Evolutionary conservation across 2,888 invertebrate genomes (phyloP).

Genomic region (Theretra japonica): DNA sequence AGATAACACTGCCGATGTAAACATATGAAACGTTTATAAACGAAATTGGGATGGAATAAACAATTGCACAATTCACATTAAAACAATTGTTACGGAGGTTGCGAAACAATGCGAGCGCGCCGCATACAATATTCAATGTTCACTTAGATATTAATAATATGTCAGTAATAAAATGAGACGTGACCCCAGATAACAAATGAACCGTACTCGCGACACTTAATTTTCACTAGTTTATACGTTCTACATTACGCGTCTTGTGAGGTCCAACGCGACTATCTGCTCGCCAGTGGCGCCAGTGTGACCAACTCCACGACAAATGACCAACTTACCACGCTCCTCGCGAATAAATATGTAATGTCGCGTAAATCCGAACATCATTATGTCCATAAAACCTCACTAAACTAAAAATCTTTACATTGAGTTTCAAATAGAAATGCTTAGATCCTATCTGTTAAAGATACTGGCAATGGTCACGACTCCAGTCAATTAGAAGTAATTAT

Average conservation of each 20-base stretch:
- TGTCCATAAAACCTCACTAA: too few relatives aligned
- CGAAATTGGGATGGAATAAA: conserved; percentile 34
- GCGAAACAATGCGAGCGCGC: conserved; percentile 67
- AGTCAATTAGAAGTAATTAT: conserved; percentile 1
- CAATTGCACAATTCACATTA: conserved; percentile 43
- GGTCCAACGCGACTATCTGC: conserved; percentile 63
- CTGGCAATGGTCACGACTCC: too few relatives aligned
- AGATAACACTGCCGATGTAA: conserved; percentile 13
- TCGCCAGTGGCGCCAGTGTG: conserved; percentile 64
- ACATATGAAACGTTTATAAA: conserved; percentile 30
- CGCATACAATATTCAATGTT: conserved; percentile 74
- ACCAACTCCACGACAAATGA: conserved; percentile 53
- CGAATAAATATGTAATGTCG: conserved; percentile 37
- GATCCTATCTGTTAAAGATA: too few relatives aligned
- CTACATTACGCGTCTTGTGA: conserved; percentile 77
- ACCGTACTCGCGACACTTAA: conserved; percentile 76
- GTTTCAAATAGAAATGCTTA: too few relatives aligned
- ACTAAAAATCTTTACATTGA: too few relatives aligned
- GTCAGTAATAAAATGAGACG: conserved; percentile 79
- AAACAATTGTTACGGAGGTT: conserved; percentile 48
- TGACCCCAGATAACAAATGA: conserved; percentile 77
- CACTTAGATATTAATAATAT: conserved; percentile 78
- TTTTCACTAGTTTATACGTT: conserved; percentile 80
- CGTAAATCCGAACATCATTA: not conserved
- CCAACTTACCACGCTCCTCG: conserved; percentile 53